A percentile compares a stretch with the other conserved stretches of the same genome.
These are phyloP conservation scores for Lochmaea crataegi DNA, from an alignment of 2,888 invertebrate genomes.

Conservation along the genomic window DNA sequence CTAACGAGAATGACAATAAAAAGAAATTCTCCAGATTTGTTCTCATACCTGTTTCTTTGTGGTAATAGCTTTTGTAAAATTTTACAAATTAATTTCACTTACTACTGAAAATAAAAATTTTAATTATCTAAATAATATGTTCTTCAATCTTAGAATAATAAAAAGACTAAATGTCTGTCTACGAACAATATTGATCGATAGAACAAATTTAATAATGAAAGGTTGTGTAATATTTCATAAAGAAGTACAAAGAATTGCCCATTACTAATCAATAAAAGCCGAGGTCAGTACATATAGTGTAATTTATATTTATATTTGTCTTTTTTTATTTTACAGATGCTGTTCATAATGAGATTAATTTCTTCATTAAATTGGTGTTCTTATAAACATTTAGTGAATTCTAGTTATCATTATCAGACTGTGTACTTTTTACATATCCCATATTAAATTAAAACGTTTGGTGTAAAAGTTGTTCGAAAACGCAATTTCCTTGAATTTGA, in stretches of 20 bases:
- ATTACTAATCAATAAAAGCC: background rate
- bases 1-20: too few relatives aligned
- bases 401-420: slow-evolving; percentile 59
- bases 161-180: background rate
- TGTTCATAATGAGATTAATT: slow-evolving; percentile 55
- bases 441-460: slow-evolving; percentile 38
- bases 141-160: too few relatives aligned
- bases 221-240: background rate
- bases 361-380: slow-evolving; percentile 56
- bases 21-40: too few relatives aligned
- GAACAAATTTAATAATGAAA: background rate
- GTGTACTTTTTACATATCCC: slow-evolving; percentile 49
- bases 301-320: background rate
- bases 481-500: slow-evolving; percentile 1
- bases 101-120: too few relatives aligned
- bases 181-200: background rate
- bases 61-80: too few relatives aligned
- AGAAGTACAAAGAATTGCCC: background rate
- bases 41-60: too few relatives aligned
- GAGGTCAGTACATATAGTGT: background rate
- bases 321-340: slow-evolving; percentile 52
- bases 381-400: slow-evolving; percentile 58
- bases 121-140: too few relatives aligned
- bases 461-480: background rate
- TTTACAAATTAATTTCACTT: too few relatives aligned